Evolutionary conservation across 1,140 invertebrate genomes (phyloP).

Genomic region (Lucilia sericata): DNA sequence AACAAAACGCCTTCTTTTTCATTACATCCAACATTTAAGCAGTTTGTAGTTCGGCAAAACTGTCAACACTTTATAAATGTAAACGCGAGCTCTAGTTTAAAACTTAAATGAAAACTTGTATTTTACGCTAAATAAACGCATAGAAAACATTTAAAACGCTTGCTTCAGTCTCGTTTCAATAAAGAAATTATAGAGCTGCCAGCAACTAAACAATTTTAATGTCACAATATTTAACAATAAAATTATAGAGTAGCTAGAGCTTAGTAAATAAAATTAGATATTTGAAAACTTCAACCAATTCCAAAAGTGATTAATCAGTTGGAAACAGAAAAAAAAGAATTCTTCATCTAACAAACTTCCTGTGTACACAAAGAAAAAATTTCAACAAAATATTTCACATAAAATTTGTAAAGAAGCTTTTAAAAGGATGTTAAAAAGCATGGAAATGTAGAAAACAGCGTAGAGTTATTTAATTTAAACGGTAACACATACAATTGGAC

Average conservation of each 20-base stretch:
- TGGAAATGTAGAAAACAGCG: neutral
- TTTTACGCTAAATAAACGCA: neutral
- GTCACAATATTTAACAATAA: neutral
- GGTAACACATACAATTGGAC: neutral
- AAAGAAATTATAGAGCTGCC: slow-evolving; percentile 6
- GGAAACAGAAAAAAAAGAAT: too few species aligned
- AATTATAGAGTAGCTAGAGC: neutral
- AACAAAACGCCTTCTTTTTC: neutral
- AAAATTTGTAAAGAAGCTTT: neutral
- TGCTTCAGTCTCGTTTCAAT: too few species aligned
- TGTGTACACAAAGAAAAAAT: too few species aligned
- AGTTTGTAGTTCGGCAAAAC: neutral
- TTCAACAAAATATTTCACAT: neutral
- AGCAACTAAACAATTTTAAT: neutral
- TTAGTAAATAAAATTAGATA: neutral
- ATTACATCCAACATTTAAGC: neutral
- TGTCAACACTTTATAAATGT: slow-evolving; percentile 19
- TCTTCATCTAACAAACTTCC: too few species aligned
- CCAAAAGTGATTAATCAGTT: neutral
- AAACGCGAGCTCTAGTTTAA: neutral
- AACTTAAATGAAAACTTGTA: neutral
- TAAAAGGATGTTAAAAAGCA: neutral
- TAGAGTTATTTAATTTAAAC: neutral
- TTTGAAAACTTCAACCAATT: neutral
- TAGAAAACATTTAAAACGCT: neutral